Percentiles rank a stretch among this genome's conserved stretches.
Evolutionary conservation across 2,113 vertebrate genomes (phyloP).

Genomic region (Hypocryptadius cinnamomeus): DNA sequence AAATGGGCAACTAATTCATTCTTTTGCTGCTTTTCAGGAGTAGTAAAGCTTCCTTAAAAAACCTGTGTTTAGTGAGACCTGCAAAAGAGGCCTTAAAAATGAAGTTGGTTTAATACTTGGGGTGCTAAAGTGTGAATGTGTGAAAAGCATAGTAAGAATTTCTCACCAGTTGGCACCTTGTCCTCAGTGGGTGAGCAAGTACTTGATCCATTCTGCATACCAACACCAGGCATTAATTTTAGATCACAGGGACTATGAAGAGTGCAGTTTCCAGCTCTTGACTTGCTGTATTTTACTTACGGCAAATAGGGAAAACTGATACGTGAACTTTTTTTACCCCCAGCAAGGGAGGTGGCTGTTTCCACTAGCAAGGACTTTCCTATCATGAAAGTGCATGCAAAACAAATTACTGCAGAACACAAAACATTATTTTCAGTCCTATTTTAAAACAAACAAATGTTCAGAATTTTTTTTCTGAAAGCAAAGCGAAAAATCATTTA

Average conservation of each 20-base stretch:
- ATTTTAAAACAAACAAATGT: neutral
- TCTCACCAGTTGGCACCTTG: conserved; percentile 34
- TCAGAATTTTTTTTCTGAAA: neutral
- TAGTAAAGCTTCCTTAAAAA: neutral
- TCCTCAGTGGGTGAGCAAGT: neutral
- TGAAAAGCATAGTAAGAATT: conserved; percentile 42
- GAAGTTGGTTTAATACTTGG: neutral
- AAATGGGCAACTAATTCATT: neutral
- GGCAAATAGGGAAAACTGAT: neutral
- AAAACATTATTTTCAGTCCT: neutral
- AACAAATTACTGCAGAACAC: neutral
- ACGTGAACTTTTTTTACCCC: neutral
- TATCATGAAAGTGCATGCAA: neutral
- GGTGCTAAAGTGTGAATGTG: conserved; percentile 44
- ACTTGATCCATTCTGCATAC: conserved; percentile 24
- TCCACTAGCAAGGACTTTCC: neutral
- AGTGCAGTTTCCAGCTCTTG: neutral
- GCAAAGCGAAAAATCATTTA: neutral
- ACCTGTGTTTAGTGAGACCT: neutral
- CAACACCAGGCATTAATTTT: conserved; percentile 46
- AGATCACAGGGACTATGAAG: neutral
- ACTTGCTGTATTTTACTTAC: neutral
- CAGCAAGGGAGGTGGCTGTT: neutral
- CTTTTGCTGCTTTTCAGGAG: neutral
- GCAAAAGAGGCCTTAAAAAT: neutral